A percentile compares a stretch with the other conserved stretches of the same genome.
Conservation (phyloP, 1,140 invertebrate species). For the Drosophila kurseongensis region DNA sequence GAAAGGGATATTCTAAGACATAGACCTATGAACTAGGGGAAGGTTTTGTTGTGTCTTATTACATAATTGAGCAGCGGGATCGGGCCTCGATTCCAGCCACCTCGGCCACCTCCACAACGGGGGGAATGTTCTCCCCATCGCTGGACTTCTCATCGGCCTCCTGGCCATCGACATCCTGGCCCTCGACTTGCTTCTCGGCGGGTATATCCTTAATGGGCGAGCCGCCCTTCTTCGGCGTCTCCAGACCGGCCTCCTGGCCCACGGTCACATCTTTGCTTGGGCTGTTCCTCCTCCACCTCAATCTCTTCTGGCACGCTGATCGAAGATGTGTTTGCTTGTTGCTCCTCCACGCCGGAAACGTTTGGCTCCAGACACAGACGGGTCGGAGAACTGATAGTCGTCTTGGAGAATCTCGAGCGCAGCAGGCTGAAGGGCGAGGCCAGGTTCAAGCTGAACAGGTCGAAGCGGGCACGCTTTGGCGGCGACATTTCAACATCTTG, state of each 20-base stretch:
- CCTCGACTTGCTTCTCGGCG: slow-evolving; percentile 16
- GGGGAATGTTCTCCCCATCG: slow-evolving; percentile 36
- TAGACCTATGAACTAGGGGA: slow-evolving; percentile 43
- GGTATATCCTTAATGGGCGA: slow-evolving; percentile 19
- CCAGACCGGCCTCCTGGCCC: slow-evolving; percentile 58
- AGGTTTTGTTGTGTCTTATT: slow-evolving; percentile 4
- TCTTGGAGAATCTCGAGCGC: slow-evolving; percentile 69
- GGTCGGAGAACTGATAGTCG: slow-evolving; percentile 59
- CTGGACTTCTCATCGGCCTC: slow-evolving; percentile 10
- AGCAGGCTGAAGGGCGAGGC: slow-evolving; percentile 73
- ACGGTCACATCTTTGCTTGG: slow-evolving; percentile 46
- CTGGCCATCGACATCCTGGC: slow-evolving; percentile 23
- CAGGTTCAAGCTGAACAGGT: slow-evolving; percentile 68
- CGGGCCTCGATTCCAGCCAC: slow-evolving; percentile 31
- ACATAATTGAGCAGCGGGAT: slow-evolving; percentile 78
- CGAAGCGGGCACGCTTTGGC: slow-evolving; percentile 75
- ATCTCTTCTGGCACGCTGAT: slow-evolving; percentile 37
- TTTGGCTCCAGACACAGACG: slow-evolving; percentile 53
- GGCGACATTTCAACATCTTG: slow-evolving; percentile 74
- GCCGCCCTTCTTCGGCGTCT: slow-evolving; percentile 55
- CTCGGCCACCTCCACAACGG: slow-evolving; percentile 17
- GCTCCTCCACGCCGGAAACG: slow-evolving; percentile 68
- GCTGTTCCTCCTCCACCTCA: slow-evolving; percentile 55
- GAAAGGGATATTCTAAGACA: slow-evolving; percentile 32
- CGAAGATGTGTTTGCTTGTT: slow-evolving; percentile 42